These are phyloP conservation scores for Phenganax marumi DNA, from an alignment of 92 coral and sea anemone species.

Conservation along the genomic window DNA sequence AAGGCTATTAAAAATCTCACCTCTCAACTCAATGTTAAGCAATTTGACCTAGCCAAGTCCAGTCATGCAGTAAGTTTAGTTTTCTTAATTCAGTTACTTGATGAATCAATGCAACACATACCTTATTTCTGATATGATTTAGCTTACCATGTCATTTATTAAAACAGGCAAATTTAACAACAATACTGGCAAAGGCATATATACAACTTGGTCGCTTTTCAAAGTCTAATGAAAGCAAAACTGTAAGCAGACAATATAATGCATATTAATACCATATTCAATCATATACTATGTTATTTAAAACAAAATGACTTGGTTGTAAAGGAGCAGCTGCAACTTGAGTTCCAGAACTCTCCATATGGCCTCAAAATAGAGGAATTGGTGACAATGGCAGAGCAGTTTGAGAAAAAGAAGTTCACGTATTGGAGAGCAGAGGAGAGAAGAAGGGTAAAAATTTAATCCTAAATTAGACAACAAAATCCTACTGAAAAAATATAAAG, in stretches of 20 bases:
- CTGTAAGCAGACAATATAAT: background rate
- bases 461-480: too few species aligned
- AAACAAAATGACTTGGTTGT: too few species aligned
- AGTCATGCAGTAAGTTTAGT: background rate
- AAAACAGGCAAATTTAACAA: background rate
- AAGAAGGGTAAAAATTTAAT: too few species aligned
- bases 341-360: too few species aligned
- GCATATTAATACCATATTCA: too few species aligned
- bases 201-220: slow-evolving; percentile 2
- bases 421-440: too few species aligned
- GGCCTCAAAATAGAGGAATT: too few species aligned
- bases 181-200: background rate
- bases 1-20: background rate
- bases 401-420: too few species aligned
- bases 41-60: slow-evolving; percentile 1
- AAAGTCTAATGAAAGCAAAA: background rate
- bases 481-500: too few species aligned
- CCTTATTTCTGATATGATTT: background rate
- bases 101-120: background rate
- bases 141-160: background rate
- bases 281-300: too few species aligned
- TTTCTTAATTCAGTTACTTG: background rate
- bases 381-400: too few species aligned
- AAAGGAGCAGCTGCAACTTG: too few species aligned
- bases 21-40: background rate